Conservation (phyloP, 1,140 invertebrate species). For the Cydia fagiglandana region DNA sequence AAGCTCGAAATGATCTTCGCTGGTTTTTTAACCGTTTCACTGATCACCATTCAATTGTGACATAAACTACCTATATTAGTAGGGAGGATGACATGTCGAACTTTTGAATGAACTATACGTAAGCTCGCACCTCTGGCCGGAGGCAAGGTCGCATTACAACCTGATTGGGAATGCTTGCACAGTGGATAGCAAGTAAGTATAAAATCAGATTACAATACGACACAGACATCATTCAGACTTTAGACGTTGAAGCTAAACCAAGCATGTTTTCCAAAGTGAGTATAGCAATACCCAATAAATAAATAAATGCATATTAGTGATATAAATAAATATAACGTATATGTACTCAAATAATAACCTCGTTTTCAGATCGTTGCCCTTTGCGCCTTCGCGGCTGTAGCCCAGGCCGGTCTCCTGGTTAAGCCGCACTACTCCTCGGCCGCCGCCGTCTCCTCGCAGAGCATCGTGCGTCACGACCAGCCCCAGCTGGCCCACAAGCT, state of each 20-base stretch:
- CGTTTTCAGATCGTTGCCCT: slow-evolving; percentile 40
- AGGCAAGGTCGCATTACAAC: slow-evolving; percentile 14
- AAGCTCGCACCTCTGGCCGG: not conserved
- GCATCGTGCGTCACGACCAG: slow-evolving; percentile 48
- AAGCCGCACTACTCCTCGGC: slow-evolving; percentile 46
- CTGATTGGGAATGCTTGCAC: not conserved
- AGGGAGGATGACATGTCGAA: too few relatives aligned
- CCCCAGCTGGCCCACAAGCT: slow-evolving; percentile 50
- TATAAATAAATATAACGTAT: not conserved
- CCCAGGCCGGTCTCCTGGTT: slow-evolving; percentile 45
- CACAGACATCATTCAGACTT: slow-evolving; percentile 7
- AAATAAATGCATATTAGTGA: not conserved
- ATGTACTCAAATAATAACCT: not conserved
- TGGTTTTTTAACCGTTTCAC: too few relatives aligned
- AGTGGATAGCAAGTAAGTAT: slow-evolving; percentile 4
- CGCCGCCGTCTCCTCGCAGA: slow-evolving; percentile 50
- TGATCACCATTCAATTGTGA: too few relatives aligned
- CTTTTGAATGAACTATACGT: not conserved
- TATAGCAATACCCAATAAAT: not conserved
- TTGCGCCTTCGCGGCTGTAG: slow-evolving; percentile 42
- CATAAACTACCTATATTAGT: too few relatives aligned
- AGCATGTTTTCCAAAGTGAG: slow-evolving; percentile 15
- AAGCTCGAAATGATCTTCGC: too few relatives aligned
- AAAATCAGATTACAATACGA: not conserved
- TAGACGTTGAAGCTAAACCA: not conserved